Evolutionary conservation across 1,140 invertebrate species (phyloP).

Genomic region (Teleopsis dalmanni): DNA sequence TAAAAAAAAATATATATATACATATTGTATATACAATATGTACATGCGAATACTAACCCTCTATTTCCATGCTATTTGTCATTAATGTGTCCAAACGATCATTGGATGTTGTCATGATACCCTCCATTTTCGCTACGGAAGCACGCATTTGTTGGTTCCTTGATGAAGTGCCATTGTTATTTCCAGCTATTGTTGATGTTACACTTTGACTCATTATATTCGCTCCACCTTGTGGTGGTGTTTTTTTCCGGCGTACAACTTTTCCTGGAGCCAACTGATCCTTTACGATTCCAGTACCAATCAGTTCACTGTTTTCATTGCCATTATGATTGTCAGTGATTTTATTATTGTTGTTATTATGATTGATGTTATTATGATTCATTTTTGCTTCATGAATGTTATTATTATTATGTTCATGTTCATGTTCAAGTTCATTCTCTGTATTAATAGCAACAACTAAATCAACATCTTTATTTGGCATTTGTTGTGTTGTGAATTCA

Average conservation of each 20-base stretch:
- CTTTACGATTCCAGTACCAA: constrained; percentile 52
- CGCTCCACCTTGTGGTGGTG: constrained; percentile 21
- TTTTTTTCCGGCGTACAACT: constrained; percentile 46
- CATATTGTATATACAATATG: neutral
- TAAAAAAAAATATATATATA: neutral
- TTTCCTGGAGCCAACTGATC: constrained; percentile 62
- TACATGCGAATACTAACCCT: constrained; percentile 18
- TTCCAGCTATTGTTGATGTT: constrained; percentile 15
- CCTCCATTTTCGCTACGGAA: constrained; percentile 53
- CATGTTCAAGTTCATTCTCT: neutral
- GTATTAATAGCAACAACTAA: constrained; percentile 1
- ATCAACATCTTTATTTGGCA: neutral
- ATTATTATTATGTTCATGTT: constrained; percentile 8
- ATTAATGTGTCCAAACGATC: constrained; percentile 29
- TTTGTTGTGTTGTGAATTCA: constrained; percentile 7
- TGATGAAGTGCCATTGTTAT: constrained; percentile 24
- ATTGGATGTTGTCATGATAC: constrained; percentile 23
- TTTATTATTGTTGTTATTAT: constrained; percentile 9
- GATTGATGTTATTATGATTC: constrained; percentile 6
- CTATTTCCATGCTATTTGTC: constrained; percentile 36
- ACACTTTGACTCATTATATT: constrained; percentile 6
- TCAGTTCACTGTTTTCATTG: constrained; percentile 26
- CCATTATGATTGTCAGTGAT: constrained; percentile 39
- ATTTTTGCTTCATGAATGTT: constrained; percentile 4
- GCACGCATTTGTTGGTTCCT: constrained; percentile 47